Percentiles rank a stretch among this genome's conserved stretches.
Evolutionary conservation across 1,140 invertebrate genomes (phyloP).

Genomic region (Yoshiicerus persimilis): DNA sequence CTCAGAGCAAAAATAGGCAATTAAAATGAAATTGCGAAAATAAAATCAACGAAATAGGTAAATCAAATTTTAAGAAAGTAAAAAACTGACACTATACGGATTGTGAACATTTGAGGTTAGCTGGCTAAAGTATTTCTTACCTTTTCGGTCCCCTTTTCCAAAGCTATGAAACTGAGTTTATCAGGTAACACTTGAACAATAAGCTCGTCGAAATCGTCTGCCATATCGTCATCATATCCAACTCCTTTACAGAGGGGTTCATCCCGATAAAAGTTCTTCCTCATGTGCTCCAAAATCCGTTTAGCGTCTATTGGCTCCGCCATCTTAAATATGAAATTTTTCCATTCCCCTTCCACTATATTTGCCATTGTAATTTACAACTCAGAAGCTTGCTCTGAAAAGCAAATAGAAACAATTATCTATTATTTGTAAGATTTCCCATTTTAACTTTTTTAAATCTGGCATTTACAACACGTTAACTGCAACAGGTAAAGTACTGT

Average conservation of each 20-base stretch:
- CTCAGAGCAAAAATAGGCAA: not conserved
- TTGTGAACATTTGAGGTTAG: no score
- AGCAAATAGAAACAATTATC: not conserved
- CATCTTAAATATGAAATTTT: conserved; percentile 39
- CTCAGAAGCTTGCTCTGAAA: not conserved
- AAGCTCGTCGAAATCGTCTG: conserved; percentile 33
- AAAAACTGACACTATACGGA: no score
- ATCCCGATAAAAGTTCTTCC: conserved; percentile 33
- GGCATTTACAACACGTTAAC: not conserved
- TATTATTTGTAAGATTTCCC: no score
- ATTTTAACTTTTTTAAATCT: no score
- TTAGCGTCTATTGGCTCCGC: conserved; percentile 4
- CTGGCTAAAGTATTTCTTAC: conserved; percentile 10
- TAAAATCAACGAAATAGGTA: no score
- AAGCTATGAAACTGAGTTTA: conserved; percentile 28
- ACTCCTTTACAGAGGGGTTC: conserved; percentile 30
- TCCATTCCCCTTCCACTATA: conserved; percentile 30
- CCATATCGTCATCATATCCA: conserved; percentile 35
- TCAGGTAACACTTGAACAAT: conserved; percentile 25
- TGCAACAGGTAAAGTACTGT: not conserved
- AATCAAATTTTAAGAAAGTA: no score
- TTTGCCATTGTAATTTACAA: not conserved
- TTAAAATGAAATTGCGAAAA: not conserved
- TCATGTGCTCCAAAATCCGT: conserved; percentile 23
- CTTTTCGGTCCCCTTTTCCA: conserved; percentile 36